Conservation (phyloP, 2,113 vertebrate genomes). For the Meleagris gallopavo region DNA sequence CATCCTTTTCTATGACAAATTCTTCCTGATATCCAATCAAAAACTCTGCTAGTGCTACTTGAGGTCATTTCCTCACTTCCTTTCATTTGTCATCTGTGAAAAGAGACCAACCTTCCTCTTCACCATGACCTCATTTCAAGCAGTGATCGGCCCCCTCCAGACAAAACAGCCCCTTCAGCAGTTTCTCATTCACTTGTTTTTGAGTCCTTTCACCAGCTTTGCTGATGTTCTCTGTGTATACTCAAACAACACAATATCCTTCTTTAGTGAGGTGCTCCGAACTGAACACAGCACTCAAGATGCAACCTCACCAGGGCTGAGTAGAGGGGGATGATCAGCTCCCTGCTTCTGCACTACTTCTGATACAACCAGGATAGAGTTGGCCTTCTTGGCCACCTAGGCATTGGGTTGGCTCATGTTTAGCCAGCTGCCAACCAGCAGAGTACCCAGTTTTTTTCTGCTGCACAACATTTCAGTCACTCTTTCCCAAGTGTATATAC, state of each 20-base stretch:
- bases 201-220: background rate
- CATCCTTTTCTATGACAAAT: background rate
- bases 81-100: background rate
- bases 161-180: background rate
- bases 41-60: background rate
- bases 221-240: background rate
- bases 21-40: background rate
- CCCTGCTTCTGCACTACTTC: background rate
- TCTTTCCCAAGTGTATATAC: background rate
- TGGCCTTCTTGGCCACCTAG: background rate
- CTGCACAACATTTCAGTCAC: background rate
- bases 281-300: background rate
- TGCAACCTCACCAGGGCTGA: background rate
- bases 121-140: background rate
- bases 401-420: background rate
- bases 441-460: background rate
- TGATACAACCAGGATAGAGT: background rate
- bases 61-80: background rate
- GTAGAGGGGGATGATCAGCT: background rate
- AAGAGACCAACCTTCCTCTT: background rate
- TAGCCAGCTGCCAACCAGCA: background rate
- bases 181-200: background rate
- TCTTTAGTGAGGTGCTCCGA: background rate
- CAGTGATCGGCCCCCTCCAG: background rate
- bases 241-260: background rate